Conservation (phyloP, 2,797 vertebrate genomes). For the Petrocephalus schoutedeni region DNA sequence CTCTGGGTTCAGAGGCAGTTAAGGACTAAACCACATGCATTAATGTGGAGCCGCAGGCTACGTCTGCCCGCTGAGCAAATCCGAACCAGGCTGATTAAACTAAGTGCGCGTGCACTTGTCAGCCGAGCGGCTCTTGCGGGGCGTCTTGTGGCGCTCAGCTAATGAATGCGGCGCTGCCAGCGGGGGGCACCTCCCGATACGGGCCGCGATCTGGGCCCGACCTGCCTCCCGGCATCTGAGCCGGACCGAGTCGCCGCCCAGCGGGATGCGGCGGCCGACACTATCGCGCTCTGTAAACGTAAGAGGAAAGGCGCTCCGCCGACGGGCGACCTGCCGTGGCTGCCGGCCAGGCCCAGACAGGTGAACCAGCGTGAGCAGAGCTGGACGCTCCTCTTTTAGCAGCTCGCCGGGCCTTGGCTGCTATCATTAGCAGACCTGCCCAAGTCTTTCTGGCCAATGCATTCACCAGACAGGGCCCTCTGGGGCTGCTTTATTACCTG, state of each 20-base stretch:
- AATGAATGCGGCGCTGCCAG: background rate
- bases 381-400: background rate
- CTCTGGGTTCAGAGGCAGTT: background rate
- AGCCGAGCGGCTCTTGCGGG: background rate
- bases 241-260: constrained; percentile 33
- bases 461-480: background rate
- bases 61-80: background rate
- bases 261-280: constrained; percentile 15
- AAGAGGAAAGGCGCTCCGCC: background rate
- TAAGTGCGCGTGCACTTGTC: background rate
- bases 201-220: constrained; percentile 41
- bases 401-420: background rate
- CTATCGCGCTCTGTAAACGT: background rate
- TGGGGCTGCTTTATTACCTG: background rate
- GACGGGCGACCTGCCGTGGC: background rate
- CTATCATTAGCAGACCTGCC: background rate
- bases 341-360: background rate
- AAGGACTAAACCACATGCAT: background rate
- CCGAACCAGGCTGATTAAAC: background rate
- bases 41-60: background rate
- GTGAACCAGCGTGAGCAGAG: background rate
- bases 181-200: constrained; percentile 39
- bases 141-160: background rate
- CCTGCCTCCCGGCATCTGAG: constrained; percentile 43
- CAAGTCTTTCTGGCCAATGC: background rate